These are phyloP conservation scores for Leuctra nigra DNA, from an alignment of 2,888 invertebrate species.

Conservation along the genomic window DNA sequence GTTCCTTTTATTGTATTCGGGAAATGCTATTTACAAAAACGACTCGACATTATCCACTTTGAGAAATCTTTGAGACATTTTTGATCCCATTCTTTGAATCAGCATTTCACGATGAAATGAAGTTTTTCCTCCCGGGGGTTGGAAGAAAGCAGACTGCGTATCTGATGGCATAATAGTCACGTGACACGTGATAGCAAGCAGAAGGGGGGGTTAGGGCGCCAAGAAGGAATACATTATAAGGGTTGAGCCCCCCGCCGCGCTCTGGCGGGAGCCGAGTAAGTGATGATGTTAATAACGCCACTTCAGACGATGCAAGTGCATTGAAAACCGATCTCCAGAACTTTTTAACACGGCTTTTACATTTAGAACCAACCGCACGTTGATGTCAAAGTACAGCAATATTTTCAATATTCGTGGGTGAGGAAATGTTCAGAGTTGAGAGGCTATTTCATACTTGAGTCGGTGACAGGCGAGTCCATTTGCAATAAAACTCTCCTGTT, in stretches of 20 bases:
- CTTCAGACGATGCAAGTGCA: not conserved
- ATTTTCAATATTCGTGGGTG: too few species aligned
- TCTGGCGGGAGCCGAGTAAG: not conserved
- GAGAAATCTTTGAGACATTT: constrained; percentile 7
- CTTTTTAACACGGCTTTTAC: constrained; percentile 9
- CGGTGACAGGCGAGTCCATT: too few species aligned
- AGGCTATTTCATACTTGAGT: too few species aligned
- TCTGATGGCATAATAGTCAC: constrained; percentile 13
- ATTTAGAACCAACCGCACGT: constrained; percentile 1
- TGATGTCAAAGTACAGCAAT: too few species aligned
- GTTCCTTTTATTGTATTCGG: not conserved
- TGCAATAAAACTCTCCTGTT: too few species aligned
- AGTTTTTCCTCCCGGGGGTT: not conserved
- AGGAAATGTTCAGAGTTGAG: too few species aligned
- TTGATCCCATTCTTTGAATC: constrained; percentile 3
- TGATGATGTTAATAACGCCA: not conserved
- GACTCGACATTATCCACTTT: constrained; percentile 5
- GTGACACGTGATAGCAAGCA: not conserved
- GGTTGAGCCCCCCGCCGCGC: too few species aligned
- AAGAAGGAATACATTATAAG: not conserved
- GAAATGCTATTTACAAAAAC: not conserved
- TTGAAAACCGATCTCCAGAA: not conserved
- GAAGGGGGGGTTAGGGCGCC: not conserved
- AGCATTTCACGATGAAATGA: not conserved
- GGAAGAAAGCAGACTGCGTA: not conserved